phyloP scores from a whole-genome alignment of 1,140 invertebrate genomes.

The Frieseomelitta varia region DNA sequence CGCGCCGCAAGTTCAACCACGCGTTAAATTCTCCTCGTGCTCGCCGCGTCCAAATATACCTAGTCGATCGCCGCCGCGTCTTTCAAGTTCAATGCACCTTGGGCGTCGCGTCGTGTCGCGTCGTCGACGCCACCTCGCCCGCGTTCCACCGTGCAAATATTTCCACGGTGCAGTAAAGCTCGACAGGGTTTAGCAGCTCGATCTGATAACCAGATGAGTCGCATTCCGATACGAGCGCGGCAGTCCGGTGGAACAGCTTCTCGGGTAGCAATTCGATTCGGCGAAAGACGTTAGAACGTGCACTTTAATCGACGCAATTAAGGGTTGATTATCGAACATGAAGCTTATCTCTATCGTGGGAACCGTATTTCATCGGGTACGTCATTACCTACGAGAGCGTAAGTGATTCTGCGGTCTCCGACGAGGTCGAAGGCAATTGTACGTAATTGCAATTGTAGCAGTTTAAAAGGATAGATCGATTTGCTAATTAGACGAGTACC shows the following conservation, averaged over 20 bases:
- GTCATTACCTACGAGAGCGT: neutral
- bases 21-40: constrained; percentile 71
- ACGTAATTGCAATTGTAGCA: neutral
- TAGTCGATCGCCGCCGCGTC: constrained; percentile 1
- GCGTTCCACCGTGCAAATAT: constrained; percentile 12
- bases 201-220: constrained; percentile 39
- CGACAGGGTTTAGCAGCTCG: neutral
- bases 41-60: constrained; percentile 64
- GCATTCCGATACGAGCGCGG: neutral
- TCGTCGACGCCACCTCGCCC: constrained; percentile 24
- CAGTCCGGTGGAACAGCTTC: neutral
- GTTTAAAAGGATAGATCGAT: neutral
- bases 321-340: neutral
- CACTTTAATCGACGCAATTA: neutral
- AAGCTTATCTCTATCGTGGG: neutral
- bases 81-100: constrained; percentile 69
- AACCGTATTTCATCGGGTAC: neutral
- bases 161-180: constrained; percentile 21
- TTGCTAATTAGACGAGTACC: neutral
- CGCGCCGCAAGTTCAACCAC: constrained; percentile 64
- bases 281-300: neutral
- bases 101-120: neutral
- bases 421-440: neutral
- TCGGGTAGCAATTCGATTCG: neutral
- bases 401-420: neutral